Evolutionary conservation across 2,113 vertebrate species (phyloP).

Genomic region (Delphinus delphis): DNA sequence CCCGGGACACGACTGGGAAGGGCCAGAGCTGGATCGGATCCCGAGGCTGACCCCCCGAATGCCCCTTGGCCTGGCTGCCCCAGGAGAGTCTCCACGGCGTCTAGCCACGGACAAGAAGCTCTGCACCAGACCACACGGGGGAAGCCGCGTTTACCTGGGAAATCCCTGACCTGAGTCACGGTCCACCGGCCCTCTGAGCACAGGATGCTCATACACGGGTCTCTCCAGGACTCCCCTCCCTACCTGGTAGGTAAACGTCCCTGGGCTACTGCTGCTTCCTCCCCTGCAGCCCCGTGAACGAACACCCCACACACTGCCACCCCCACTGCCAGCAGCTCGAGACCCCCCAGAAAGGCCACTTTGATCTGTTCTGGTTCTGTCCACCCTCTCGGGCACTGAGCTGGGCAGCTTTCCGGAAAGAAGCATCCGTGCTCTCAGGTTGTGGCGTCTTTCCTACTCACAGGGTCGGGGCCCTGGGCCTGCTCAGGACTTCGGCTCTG

Average conservation of each 20-base stretch:
- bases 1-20: not conserved
- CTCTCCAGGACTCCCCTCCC: not conserved
- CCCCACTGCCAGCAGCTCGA: not conserved
- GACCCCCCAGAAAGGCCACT: not conserved
- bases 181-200: not conserved
- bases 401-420: accelerated
- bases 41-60: not conserved
- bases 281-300: not conserved
- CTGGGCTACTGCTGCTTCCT: not conserved
- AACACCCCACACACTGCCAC: not conserved
- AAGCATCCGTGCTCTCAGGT: no score
- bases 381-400: not conserved
- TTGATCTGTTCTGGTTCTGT: not conserved
- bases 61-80: accelerated
- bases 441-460: not conserved
- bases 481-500: not conserved
- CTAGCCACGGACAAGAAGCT: not conserved
- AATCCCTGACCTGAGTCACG: no score
- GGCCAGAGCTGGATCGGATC: not conserved
- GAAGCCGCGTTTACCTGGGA: not conserved
- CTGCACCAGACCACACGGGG: not conserved
- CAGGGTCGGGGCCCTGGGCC: not conserved
- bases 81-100: not conserved
- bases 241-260: not conserved
- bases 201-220: not conserved